A percentile compares a stretch with the other conserved stretches of the same genome.
Conservation (phyloP, 2,113 vertebrate genomes). For the Psophia crepitans region DNA sequence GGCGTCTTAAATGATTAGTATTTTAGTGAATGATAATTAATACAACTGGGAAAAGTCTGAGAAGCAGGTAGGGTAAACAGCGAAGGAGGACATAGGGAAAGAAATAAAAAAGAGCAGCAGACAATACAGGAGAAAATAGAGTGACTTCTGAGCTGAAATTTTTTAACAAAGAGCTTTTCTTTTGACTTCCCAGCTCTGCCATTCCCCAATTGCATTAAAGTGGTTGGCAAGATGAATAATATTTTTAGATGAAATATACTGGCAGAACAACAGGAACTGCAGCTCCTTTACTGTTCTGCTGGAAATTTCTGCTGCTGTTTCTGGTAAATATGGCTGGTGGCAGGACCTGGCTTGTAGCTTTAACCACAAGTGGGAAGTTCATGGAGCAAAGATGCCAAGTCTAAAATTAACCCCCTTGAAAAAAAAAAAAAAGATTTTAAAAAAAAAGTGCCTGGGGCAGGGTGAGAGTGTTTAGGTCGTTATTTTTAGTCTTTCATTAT, state of each 20-base stretch:
- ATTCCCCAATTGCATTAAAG: constrained; percentile 64
- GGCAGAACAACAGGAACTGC: constrained; percentile 69
- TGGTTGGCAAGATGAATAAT: constrained; percentile 59
- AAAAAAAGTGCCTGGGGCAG: constrained; percentile 41
- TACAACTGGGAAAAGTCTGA: constrained; percentile 43
- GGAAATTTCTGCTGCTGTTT: constrained; percentile 74
- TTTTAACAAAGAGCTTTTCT: constrained; percentile 61
- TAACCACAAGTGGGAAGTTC: constrained; percentile 75
- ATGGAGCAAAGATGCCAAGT: constrained; percentile 66
- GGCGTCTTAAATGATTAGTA: neutral
- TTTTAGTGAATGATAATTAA: constrained; percentile 40
- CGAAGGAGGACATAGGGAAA: constrained; percentile 3
- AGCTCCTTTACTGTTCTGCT: constrained; percentile 70
- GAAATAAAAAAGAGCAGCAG: neutral
- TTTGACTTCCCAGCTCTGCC: constrained; percentile 37
- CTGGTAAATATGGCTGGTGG: constrained; percentile 75
- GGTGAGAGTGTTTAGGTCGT: constrained; percentile 22
- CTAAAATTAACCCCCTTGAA: constrained; percentile 71
- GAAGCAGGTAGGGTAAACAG: constrained; percentile 12
- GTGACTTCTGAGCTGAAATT: constrained; percentile 24
- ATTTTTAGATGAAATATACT: constrained; percentile 69
- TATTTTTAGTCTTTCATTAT: constrained; percentile 39
- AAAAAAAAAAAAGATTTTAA: neutral
- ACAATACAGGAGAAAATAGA: constrained; percentile 24
- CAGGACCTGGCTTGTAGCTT: constrained; percentile 72